Evolutionary conservation across 1,140 invertebrate genomes (phyloP).

Genomic region (Battus philenor): DNA sequence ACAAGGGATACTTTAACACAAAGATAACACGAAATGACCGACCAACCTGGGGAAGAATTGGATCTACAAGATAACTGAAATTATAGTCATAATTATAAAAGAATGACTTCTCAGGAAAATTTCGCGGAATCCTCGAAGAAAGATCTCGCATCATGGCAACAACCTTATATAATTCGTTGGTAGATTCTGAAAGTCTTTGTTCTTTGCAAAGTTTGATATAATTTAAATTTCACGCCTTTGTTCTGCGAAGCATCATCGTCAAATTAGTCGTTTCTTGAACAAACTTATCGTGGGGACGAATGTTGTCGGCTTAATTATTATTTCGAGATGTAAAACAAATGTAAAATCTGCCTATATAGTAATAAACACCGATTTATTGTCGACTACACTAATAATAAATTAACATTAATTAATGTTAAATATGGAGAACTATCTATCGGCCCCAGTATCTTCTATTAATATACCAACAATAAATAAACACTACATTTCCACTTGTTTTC

Average conservation of each 20-base stretch:
- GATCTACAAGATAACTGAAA: constrained; percentile 54
- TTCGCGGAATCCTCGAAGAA: background rate
- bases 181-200: constrained; percentile 29
- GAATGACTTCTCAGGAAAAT: constrained; percentile 42
- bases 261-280: constrained; percentile 28
- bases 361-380: too few relatives aligned
- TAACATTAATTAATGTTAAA: too few relatives aligned
- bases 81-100: constrained; percentile 55
- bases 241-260: constrained; percentile 26
- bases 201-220: constrained; percentile 37
- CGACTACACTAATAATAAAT: too few relatives aligned
- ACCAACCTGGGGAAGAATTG: constrained; percentile 53
- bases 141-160: constrained; percentile 24
- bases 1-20: constrained; percentile 48
- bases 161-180: constrained; percentile 31
- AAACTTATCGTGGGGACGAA: constrained; percentile 30
- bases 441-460: too few relatives aligned
- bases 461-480: too few relatives aligned
- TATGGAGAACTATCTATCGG: too few relatives aligned
- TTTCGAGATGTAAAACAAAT: background rate
- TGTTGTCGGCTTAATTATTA: constrained; percentile 16
- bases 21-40: constrained; percentile 52
- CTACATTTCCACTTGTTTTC: too few relatives aligned
- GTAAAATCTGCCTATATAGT: too few relatives aligned
- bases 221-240: constrained; percentile 45